A percentile compares a stretch with the other conserved stretches of the same genome.
These are phyloP conservation scores for Adrianichthys oophorus DNA, from an alignment of 2,797 vertebrate species.

Conservation along the genomic window DNA sequence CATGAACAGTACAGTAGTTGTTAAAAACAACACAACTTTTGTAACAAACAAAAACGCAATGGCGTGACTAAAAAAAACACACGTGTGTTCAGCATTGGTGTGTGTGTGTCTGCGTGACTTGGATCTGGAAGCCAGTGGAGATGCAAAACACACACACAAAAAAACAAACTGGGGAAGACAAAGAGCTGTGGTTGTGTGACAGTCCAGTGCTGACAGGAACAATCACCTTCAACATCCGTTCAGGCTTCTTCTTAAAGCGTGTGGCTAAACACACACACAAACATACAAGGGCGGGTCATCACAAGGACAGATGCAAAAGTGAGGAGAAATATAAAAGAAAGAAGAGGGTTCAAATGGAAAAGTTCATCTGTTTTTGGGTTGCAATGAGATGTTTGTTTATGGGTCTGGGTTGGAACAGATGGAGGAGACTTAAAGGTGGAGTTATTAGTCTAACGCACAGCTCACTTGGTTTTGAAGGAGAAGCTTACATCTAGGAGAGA, in stretches of 20 bases:
- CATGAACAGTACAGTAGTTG: slow-evolving; percentile 16
- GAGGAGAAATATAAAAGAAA: slow-evolving; percentile 39
- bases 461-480: slow-evolving; percentile 28
- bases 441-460: slow-evolving; percentile 36
- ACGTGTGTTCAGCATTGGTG: slow-evolving; percentile 46
- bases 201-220: slow-evolving; percentile 25
- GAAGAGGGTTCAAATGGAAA: slow-evolving; percentile 1
- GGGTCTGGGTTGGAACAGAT: slow-evolving; percentile 43
- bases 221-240: slow-evolving; percentile 26
- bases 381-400: slow-evolving; percentile 35
- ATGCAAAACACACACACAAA: slow-evolving; percentile 45
- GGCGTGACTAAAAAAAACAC: slow-evolving; percentile 48
- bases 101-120: slow-evolving; percentile 29
- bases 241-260: slow-evolving; percentile 15
- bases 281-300: slow-evolving; percentile 38
- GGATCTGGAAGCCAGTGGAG: slow-evolving; percentile 38
- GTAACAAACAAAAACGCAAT: slow-evolving; percentile 32
- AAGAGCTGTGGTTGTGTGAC: slow-evolving; percentile 37
- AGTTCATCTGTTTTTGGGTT: slow-evolving; percentile 40
- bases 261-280: slow-evolving; percentile 42
- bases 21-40: slow-evolving; percentile 52
- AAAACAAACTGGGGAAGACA: background rate
- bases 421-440: slow-evolving; percentile 42
- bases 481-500: slow-evolving; percentile 57
- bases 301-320: slow-evolving; percentile 32